Percentiles rank a stretch among this genome's conserved stretches.
phyloP scores from a whole-genome alignment of 2,797 vertebrate genomes.

The Lacerta viridis region DNA sequence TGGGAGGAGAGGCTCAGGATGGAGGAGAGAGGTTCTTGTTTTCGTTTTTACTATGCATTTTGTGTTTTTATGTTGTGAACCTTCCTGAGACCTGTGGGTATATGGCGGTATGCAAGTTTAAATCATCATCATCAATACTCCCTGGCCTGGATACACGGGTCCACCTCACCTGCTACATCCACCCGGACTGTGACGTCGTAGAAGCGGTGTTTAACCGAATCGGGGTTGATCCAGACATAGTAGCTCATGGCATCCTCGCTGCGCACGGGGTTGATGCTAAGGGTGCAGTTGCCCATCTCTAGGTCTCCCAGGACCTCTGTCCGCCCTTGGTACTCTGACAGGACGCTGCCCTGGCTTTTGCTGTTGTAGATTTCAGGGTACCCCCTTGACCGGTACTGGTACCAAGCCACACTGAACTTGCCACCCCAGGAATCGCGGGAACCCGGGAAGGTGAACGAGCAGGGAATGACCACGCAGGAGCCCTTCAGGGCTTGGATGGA shows the following conservation, averaged over 20 bases:
- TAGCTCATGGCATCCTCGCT: constrained; percentile 74
- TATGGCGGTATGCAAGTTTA: no score
- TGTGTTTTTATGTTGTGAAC: no score
- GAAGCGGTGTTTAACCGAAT: constrained; percentile 71
- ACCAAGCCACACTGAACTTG: constrained; percentile 75
- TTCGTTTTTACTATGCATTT: no score
- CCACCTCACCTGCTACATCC: constrained; percentile 75
- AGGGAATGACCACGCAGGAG: constrained; percentile 86
- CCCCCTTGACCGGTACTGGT: constrained; percentile 42
- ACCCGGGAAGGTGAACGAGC: constrained; percentile 75
- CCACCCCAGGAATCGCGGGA: constrained; percentile 18
- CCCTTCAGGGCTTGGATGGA: constrained; percentile 77
- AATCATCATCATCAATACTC: no score
- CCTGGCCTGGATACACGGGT: neutral
- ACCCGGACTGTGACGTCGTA: constrained; percentile 68
- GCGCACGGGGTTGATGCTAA: constrained; percentile 77
- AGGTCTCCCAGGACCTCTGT: constrained; percentile 72
- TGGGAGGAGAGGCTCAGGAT: no score
- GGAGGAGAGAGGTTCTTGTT: no score
- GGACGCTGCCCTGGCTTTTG: constrained; percentile 62
- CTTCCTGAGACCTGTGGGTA: no score
- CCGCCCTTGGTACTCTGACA: constrained; percentile 75
- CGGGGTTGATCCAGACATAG: constrained; percentile 79
- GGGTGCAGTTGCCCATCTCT: constrained; percentile 81
- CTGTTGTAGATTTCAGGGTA: constrained; percentile 80